Evolutionary conservation across 2,113 vertebrate species (phyloP), one percentile per base, ranked within the genome.

Genomic region (Macroglossus sobrinus): DNA sequence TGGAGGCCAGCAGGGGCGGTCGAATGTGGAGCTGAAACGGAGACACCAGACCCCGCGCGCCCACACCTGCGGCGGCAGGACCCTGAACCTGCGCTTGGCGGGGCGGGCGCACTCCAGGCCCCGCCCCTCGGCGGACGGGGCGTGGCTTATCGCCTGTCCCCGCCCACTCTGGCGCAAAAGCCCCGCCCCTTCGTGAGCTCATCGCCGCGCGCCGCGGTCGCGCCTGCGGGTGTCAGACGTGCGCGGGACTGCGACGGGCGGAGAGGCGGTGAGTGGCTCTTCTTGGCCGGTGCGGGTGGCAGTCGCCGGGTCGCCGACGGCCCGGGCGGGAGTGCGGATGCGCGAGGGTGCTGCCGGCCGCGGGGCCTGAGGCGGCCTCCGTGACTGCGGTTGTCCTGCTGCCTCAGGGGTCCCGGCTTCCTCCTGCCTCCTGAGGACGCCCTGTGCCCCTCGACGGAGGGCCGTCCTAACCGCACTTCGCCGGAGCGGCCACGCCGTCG

Each of bases 251-350:
- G 14, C 35, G 7, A 24, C 55, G 8, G 59, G 74, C 21, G 0
- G 89, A 10, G 14, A 30, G 0, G 53, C 0, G 96, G 97, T 97
- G 85, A 97, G 97, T 93, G 4, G 66, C 24, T 5, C 1, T 0
- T 6, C 6, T 0, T 1, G 24, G 84, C 4, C 0, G 30, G 59
- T 45, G 18, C 5, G 12, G 24, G 0, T 11, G 33, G 61, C 16
- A 0, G 50, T 57, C 1, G 0, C 45, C 28, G n/a, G 50, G 33
- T 12, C 1, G 4, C 13, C 7, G 40, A 8, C 0, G 19, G 43
- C n/a, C 16, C 1, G 45, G 75, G 26, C 38, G 22, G 9, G 40
- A 61, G 78, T 38, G 69, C 22, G 38, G 30, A 16, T 33, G 59
- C 50, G 19, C 47, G 19, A 68, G 33, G 80, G 7, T 43, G 63